Evolutionary conservation across 2,113 vertebrate genomes (phyloP).

Genomic region (Hippopotamus amphibius): DNA sequence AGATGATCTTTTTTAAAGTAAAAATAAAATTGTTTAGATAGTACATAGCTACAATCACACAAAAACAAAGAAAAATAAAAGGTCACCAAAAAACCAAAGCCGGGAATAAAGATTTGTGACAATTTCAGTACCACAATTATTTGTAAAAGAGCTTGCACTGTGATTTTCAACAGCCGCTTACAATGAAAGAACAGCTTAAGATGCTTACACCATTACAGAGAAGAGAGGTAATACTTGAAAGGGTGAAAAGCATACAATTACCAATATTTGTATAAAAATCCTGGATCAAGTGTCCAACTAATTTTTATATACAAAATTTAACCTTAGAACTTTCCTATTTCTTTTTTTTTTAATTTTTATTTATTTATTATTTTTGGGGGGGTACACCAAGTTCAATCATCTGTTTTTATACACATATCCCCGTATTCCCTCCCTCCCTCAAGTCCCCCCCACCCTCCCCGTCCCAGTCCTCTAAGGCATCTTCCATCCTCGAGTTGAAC

Average conservation of each 20-base stretch:
- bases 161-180: slow-evolving; percentile 1
- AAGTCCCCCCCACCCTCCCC: no score
- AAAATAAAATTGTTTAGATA: not conserved
- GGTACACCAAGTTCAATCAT: no score
- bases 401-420: no score
- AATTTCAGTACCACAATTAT: not conserved
- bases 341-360: no score
- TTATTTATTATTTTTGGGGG: no score
- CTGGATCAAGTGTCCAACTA: slow-evolving; percentile 71
- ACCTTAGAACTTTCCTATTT: not conserved
- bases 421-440: no score
- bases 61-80: not conserved
- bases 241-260: slow-evolving; percentile 39
- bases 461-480: no score
- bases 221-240: slow-evolving; percentile 51
- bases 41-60: not conserved
- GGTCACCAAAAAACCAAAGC: not conserved
- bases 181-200: slow-evolving; percentile 37
- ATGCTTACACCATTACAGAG: not conserved
- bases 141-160: not conserved
- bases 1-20: not conserved
- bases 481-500: no score
- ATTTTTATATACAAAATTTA: slow-evolving; percentile 67
- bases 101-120: not conserved
- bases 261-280: slow-evolving; percentile 77